Conservation (phyloP, 2,113 vertebrate genomes). For the Corvus hawaiiensis region DNA sequence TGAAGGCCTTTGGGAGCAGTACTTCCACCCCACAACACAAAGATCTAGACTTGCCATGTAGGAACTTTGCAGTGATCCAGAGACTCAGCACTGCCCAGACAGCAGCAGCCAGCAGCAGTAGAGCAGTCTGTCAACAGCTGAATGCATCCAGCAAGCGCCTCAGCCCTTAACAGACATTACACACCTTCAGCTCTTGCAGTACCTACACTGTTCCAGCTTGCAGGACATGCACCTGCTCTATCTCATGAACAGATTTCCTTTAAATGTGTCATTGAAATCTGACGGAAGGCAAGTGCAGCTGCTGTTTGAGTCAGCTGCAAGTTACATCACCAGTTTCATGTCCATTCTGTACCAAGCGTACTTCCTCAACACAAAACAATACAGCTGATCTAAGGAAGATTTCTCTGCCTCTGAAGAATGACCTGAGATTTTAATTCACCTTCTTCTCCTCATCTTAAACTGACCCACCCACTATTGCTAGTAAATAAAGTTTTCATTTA, state of each 20-base stretch:
- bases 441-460: neutral
- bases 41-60: neutral
- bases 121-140: neutral
- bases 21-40: neutral
- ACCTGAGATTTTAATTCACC: neutral
- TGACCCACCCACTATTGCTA: neutral
- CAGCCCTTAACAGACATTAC: neutral
- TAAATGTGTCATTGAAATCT: neutral
- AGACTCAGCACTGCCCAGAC: neutral
- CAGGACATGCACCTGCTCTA: neutral
- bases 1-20: neutral
- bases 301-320: neutral
- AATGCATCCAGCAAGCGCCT: neutral
- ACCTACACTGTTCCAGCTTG: neutral
- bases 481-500: slow-evolving; percentile 56
- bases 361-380: neutral
- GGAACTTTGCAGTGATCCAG: neutral
- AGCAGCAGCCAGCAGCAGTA: neutral
- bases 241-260: neutral
- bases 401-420: neutral
- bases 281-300: neutral
- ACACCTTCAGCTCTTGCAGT: neutral
- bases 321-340: neutral
- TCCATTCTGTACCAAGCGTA: neutral
- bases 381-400: neutral